Evolutionary conservation across 2,888 invertebrate genomes (phyloP).

Genomic region (Branchellion lobata): DNA sequence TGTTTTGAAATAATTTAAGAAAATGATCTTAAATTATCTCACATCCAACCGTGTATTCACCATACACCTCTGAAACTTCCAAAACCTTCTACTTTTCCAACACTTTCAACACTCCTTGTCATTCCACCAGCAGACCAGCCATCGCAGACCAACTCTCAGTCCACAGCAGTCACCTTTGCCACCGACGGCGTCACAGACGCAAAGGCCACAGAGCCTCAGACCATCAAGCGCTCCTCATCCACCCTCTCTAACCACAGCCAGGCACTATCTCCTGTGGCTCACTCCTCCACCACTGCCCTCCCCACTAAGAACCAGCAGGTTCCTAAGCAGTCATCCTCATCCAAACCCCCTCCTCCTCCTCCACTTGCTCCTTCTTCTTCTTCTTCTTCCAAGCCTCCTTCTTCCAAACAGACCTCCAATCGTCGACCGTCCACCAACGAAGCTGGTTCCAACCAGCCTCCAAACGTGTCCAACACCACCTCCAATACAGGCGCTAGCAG

Average conservation of each 20-base stretch:
- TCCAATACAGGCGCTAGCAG: not conserved
- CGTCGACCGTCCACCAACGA: not conserved
- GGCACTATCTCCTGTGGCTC: not conserved
- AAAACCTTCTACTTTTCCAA: too few relatives aligned
- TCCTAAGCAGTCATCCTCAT: not conserved
- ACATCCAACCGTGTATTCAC: too few relatives aligned
- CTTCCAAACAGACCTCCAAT: not conserved
- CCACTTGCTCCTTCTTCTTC: not conserved
- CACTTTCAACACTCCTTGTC: too few relatives aligned
- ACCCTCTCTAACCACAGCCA: not conserved
- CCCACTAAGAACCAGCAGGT: too few relatives aligned
- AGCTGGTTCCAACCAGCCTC: not conserved
- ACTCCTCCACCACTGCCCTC: not conserved
- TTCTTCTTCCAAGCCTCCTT: not conserved
- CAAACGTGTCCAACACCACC: not conserved
- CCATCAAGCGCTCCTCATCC: not conserved
- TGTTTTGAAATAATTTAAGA: too few relatives aligned
- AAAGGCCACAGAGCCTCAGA: not conserved
- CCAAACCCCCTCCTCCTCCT: not conserved
- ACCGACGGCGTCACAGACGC: not conserved
- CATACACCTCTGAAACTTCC: too few relatives aligned
- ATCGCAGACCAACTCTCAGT: not conserved
- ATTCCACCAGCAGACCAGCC: not conserved
- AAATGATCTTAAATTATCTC: too few relatives aligned
- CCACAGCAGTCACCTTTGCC: constrained; percentile 6